Evolutionary conservation across 2,797 vertebrate species (phyloP), one percentile per base, ranked within the genome.

Genomic region (Onychomys torridus): DNA sequence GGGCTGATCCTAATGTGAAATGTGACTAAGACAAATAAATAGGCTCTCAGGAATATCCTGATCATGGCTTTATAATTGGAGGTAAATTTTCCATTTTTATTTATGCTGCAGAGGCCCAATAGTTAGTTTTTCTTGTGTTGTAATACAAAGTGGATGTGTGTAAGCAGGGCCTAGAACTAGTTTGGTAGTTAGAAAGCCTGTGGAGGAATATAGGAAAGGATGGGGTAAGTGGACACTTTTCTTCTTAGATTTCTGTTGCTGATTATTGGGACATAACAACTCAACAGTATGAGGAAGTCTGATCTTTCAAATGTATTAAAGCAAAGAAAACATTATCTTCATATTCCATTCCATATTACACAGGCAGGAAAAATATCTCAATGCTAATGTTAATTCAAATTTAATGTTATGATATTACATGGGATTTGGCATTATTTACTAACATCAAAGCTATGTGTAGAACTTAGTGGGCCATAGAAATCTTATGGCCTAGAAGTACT

Each of bases 21-120:
- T 86, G 13, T 21, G 12, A 91, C 29, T 13, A 46, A 14, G 52
- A 49, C 23, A 43, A 94, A 94, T 12, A 23, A 34, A 6, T 12
- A 40, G 82, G 82, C 8, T 1, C 59, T 65, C 40, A 6, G 40
- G 37, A 34, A 76, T 88, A 14, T 13, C 55, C 89, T 77, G 5
- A 78, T 71, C 7, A 2, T 76, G 23, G 34, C 59, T 96, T 73
- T 71, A 6, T 52, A 73, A 77, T 8, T 69, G 14, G 12, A 10
- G 69, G 2, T 84, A 69, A 63, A 94, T 43, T 43, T 69, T 75
- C 12, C 78, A 67, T 67, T 90, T 94, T 95, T 81, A 65, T 77
- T 19, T 25, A 93, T 77, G 34, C 3, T 61, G 27, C 29, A 13
- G 16, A 63, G 37, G 10, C 14, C 16, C 25, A 76, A n/a, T 59